Evolutionary conservation across 2,113 vertebrate genomes (phyloP), one percentile per base, ranked within the genome.

Genomic region (Zosterops pallidus): DNA sequence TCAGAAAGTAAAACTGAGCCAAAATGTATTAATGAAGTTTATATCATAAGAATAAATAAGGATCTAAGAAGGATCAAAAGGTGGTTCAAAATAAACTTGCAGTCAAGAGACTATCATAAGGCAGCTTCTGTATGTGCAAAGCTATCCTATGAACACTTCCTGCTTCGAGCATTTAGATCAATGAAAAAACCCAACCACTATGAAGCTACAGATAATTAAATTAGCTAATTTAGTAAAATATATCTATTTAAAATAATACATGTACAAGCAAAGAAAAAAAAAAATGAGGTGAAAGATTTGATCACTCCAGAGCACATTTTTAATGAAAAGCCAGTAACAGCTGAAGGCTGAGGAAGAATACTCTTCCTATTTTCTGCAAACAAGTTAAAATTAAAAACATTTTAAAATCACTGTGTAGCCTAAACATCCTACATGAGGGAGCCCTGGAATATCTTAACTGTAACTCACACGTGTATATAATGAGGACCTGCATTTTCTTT

Each of bases 201-300:
- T 14, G 15, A 71, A 86, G 33, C 10, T 49, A 71, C 23, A 63
- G 9, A 46, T 16, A 91, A 83, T 5, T 0, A 86, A 50, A 12
- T 35, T 5, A 47, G 4, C 20, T 74, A 47, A 78, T 49, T 70
- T 25, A 81, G n/a, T 21, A 63, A 78, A 71, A 47, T 2, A 24
- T 4, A 60, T 6, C 17, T 70, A 50, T 41, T 74, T 55, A 67
- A 91, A 92, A 55, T 44, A 77, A 55, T 5, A 44, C 3, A 41
- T 6, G 25, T 4, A 44, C 3, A 64, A 87, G 13, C 4, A 22
- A 64, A 46, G 37, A 69, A 49, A 42, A 53, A 37, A n/a, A 68
- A 11, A 21, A 1, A 0, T 6, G 4, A 68, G 5, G 22, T 1
- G 0, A 12, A 50, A 59, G 42, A 77, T 31, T 37, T 7, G 44